Conservation (phyloP, 2,797 vertebrate genomes). For the Rhadinocentrus ornatus region DNA sequence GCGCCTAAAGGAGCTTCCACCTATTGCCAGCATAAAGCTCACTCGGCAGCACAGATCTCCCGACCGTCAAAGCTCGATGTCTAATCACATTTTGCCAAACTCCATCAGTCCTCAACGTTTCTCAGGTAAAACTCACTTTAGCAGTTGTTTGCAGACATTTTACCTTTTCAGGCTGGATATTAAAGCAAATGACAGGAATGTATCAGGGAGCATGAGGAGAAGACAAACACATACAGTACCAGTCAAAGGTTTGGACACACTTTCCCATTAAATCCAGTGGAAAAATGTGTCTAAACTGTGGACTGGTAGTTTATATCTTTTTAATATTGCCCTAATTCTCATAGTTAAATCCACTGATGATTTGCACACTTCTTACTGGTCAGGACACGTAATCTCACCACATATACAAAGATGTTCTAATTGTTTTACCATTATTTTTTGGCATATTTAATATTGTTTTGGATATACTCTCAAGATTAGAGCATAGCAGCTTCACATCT, state of each 20-base stretch:
- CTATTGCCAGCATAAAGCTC: slow-evolving; percentile 81
- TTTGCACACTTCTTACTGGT: too few relatives aligned
- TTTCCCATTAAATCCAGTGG: too few relatives aligned
- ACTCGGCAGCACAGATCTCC: slow-evolving; percentile 69
- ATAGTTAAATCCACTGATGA: too few relatives aligned
- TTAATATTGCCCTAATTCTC: too few relatives aligned
- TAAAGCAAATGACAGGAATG: not conserved
- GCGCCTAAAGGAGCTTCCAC: slow-evolving; percentile 81
- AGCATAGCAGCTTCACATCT: not conserved
- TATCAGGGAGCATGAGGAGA: not conserved
- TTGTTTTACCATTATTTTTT: not conserved
- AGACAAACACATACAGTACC: not conserved
- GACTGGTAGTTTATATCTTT: too few relatives aligned
- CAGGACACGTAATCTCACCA: not conserved
- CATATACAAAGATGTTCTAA: not conserved
- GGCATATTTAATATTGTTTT: not conserved
- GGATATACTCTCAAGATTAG: not conserved
- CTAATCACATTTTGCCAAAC: slow-evolving; percentile 85
- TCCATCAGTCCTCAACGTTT: slow-evolving; percentile 75
- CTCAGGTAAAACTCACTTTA: slow-evolving; percentile 70
- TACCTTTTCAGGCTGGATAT: not conserved
- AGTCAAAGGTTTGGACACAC: too few relatives aligned
- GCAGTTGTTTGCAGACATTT: not conserved
- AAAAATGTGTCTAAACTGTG: too few relatives aligned
- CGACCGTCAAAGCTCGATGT: slow-evolving; percentile 74